Conservation (phyloP, 2,113 vertebrate genomes). For the Scopus umbretta region DNA sequence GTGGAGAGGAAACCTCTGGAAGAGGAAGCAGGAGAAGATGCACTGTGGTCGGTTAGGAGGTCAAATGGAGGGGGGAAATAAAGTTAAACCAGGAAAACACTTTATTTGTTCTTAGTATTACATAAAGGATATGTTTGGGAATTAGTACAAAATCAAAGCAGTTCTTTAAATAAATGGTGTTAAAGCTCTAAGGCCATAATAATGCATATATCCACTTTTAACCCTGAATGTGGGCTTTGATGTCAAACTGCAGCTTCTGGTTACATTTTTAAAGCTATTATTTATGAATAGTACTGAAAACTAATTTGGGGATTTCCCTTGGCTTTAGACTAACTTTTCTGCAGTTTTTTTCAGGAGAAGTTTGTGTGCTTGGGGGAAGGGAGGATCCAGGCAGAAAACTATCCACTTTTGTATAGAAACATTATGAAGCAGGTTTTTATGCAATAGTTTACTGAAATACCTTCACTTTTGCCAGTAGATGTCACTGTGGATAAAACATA, state of each 20-base stretch:
- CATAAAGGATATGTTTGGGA: neutral
- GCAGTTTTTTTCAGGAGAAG: neutral
- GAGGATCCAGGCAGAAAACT: neutral
- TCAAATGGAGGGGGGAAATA: neutral
- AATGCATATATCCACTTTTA: neutral
- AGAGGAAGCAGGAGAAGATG: neutral
- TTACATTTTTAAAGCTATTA: neutral
- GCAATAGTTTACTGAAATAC: neutral
- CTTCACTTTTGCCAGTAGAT: constrained; percentile 66
- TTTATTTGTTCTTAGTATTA: neutral
- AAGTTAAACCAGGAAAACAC: neutral
- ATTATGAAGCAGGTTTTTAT: neutral
- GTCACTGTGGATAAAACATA: constrained; percentile 61
- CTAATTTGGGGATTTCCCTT: neutral
- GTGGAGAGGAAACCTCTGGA: neutral
- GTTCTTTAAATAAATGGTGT: neutral
- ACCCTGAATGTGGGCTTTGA: neutral
- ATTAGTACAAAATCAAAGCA: neutral
- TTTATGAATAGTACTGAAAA: neutral
- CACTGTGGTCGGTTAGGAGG: neutral
- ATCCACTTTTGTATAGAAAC: neutral
- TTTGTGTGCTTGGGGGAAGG: neutral
- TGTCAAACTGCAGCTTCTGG: neutral
- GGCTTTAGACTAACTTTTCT: neutral
- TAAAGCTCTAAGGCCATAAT: neutral